Evolutionary conservation across 2,888 invertebrate genomes (phyloP).

Genomic region (Zeuzera pyrina): DNA sequence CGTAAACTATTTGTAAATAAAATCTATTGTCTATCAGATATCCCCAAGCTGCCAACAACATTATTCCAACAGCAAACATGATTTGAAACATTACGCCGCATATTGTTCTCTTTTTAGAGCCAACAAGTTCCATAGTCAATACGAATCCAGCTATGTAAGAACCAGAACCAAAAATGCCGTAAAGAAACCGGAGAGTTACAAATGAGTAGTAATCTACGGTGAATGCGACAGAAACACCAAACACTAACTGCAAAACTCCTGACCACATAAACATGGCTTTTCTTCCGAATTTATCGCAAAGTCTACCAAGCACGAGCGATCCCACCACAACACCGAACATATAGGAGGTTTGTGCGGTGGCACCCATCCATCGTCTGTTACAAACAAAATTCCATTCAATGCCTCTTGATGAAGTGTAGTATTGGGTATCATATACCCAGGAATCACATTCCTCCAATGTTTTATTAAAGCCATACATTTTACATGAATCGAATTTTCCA

Average conservation of each 20-base stretch:
- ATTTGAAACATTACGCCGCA: constrained; percentile 88
- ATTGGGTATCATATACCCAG: constrained; percentile 83
- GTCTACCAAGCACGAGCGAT: constrained; percentile 81
- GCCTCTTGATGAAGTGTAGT: constrained; percentile 80
- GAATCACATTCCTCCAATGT: constrained; percentile 45
- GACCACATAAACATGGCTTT: constrained; percentile 86
- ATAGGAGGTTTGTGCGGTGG: constrained; percentile 82
- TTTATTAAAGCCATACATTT: constrained; percentile 59
- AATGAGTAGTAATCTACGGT: constrained; percentile 82
- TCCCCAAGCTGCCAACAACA: constrained; percentile 88
- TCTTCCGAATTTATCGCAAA: constrained; percentile 86
- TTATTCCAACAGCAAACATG: constrained; percentile 85
- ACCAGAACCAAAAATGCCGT: constrained; percentile 88
- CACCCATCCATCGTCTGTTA: constrained; percentile 85
- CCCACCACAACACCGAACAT: constrained; percentile 90
- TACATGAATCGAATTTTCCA: constrained; percentile 77
- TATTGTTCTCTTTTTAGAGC: constrained; percentile 82
- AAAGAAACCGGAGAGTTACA: constrained; percentile 77
- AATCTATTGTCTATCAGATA: constrained; percentile 81
- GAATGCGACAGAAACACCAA: constrained; percentile 83
- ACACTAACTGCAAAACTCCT: constrained; percentile 78
- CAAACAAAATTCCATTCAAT: constrained; percentile 92
- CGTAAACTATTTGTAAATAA: constrained; percentile 84
- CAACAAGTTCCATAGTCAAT: constrained; percentile 87
- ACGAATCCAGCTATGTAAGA: constrained; percentile 80